Evolutionary conservation across 2,888 invertebrate genomes (phyloP).

Genomic region (Patella ulyssiponensis): DNA sequence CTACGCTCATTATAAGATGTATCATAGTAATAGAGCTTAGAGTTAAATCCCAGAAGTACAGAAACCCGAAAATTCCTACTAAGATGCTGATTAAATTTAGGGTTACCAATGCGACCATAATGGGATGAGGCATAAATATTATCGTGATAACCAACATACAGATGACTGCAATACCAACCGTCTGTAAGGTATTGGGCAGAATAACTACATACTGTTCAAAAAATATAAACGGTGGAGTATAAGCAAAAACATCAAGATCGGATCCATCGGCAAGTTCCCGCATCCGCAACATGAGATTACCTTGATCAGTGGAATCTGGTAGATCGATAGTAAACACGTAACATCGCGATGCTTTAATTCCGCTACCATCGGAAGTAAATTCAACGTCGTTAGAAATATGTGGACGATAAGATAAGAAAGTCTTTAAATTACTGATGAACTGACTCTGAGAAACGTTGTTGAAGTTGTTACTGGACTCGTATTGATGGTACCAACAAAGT

Average conservation of each 20-base stretch:
- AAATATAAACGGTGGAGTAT: conserved; percentile 49
- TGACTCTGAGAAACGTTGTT: conserved; percentile 4
- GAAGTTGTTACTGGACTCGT: neutral
- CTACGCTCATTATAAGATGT: conserved; percentile 61
- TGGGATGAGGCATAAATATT: conserved; percentile 59
- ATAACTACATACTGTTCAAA: conserved; percentile 62
- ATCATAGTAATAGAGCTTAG: conserved; percentile 62
- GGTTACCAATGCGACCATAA: conserved; percentile 50
- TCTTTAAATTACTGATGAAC: conserved; percentile 22
- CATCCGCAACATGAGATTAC: conserved; percentile 50
- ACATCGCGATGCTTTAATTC: conserved; percentile 86
- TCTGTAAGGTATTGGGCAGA: conserved; percentile 54
- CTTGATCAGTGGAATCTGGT: conserved; percentile 78
- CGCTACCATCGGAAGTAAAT: conserved; percentile 60
- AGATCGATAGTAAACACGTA: conserved; percentile 91
- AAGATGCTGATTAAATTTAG: conserved; percentile 56
- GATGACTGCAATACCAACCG: conserved; percentile 56
- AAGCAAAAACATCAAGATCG: conserved; percentile 46
- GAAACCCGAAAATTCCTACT: conserved; percentile 58
- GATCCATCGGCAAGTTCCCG: conserved; percentile 47
- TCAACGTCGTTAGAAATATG: conserved; percentile 47
- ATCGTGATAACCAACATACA: conserved; percentile 57
- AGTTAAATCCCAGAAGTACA: conserved; percentile 53
- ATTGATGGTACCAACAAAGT: conserved; percentile 21
- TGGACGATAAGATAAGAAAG: conserved; percentile 23